Base-by-base conservation (phyloP, 1,140 invertebrate species). In the Drosophila parabipectinata region DNA sequence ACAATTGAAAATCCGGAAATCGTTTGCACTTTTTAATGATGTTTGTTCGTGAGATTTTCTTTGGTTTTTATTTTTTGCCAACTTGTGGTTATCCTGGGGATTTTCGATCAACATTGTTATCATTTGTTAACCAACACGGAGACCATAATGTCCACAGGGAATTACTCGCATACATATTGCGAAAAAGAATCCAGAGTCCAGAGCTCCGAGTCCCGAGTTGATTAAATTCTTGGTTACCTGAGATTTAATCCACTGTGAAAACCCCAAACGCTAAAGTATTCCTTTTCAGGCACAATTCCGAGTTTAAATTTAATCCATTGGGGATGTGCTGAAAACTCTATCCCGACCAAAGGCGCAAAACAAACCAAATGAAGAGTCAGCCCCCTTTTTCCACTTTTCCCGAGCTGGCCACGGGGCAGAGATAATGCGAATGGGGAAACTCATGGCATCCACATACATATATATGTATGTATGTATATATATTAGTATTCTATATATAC, bases 181-280 rank as follows among this genome's bases (percentile, higher is more conserved):
- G 41, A 30, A 18, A 21, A 24, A 41, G 32, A 45, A 26, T 45
- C 18, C 28, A 21, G n/a, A 10, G 32, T 39, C 37, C 37, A 41
- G 21, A 21, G 21, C 21, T 21, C 21, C 21, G 2, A 21, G 21
- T 28, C 5, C 26, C 34, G 41, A 58, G 39, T 67, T 79, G 77
- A 73, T 79, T 78, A 59, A 78, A 72, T 66, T 78, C 63, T 26
- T 2, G 18, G 30, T 47, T 79, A 71, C 76, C 58, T 79, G 69
- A 55, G 44, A 59, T 58, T 59, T 50, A 50, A 69, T 10, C 63
- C 63, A 50, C 15, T 6, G 26, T 14, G n/a, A 37, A 37, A 44
- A 45, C 21, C 60, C 30, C 8, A 47, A 28, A 30, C 48, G 66
- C 63, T 56, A 30, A 10, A 24, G n/a, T 9, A 66, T 66, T 54